phyloP scores from a whole-genome alignment of 2,113 vertebrate genomes.

The Apodemus speciosus region DNA sequence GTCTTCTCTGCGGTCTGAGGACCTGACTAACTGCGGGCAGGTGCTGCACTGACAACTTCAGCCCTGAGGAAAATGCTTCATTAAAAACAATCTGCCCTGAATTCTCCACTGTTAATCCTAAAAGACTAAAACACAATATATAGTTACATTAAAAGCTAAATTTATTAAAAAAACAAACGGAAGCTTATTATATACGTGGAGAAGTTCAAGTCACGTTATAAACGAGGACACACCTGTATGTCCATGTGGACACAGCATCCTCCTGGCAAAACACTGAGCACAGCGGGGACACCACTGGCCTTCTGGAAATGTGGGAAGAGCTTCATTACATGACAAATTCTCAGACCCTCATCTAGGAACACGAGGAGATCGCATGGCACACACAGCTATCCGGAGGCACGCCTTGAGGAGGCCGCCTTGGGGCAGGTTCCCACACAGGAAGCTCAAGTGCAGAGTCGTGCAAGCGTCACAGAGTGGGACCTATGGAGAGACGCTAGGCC shows the following conservation, averaged over 20 bases:
- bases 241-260: fast-evolving
- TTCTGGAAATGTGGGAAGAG: not conserved
- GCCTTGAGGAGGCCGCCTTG: not conserved
- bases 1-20: not conserved
- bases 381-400: not conserved
- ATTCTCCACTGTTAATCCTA: not conserved
- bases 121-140: not conserved
- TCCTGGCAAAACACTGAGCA: not conserved
- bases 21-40: not conserved
- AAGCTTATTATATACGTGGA: not conserved
- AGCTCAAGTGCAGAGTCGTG: not conserved
- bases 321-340: not conserved
- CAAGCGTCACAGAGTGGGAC: fast-evolving
- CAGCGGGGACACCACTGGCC: not conserved
- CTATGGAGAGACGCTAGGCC: not conserved
- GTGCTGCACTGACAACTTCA: not conserved
- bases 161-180: not conserved
- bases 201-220: not conserved
- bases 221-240: not conserved
- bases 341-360: not conserved
- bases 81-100: not conserved
- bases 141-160: not conserved
- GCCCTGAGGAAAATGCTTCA: not conserved
- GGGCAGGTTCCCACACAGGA: not conserved
- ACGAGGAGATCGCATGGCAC: not conserved